Evolutionary conservation across 2,113 vertebrate genomes (phyloP), one percentile per base, ranked within the genome.

Genomic region (Hypomesus transpacificus): DNA sequence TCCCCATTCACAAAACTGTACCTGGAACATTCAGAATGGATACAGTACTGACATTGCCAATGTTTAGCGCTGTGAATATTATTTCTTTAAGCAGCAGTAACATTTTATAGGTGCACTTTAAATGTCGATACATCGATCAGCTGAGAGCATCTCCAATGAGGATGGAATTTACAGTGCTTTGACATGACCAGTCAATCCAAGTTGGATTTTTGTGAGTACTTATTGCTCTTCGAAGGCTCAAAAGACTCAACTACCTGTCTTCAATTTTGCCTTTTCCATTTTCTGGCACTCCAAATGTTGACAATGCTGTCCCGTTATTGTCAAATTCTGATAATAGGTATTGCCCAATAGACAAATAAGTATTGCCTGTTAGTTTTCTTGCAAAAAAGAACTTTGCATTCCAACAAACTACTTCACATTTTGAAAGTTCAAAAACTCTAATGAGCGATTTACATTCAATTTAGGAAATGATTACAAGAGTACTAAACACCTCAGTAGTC

Each of bases 61-160:
- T 59, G 66, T 72, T 59, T 17, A 53, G 60, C 46, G 69, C n/a
- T 0, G 68, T 75, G 70, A 75, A 80, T 84, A 84, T 78, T 78
- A 31, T 75, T 73, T 14, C 14, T 39, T 58, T 21, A 83, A 87
- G 84, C 84, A 85, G 84, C 80, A 70, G 73, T 58, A 75, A 77
- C 61, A 28, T 69, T 71, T 81, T 13, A 61, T 56, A 71, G 79
- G 70, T 79, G 68, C 62, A 68, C 66, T 70, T 81, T 73, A 70
- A 69, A 68, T 14, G 69, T 76, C 65, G 81, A 63, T 79, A 78
- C 77, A 78, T 5, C 57, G 64, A 82, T 68, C 34, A 51, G 68
- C 26, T 63, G 66, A 69, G 71, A 46, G 65, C 46, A 31, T 67
- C 67, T 74, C 46, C 53, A 13, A 72, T 66, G 34, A 71, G 34